Conservation (phyloP, 2,797 vertebrate species). For the Microchirus variegatus region DNA sequence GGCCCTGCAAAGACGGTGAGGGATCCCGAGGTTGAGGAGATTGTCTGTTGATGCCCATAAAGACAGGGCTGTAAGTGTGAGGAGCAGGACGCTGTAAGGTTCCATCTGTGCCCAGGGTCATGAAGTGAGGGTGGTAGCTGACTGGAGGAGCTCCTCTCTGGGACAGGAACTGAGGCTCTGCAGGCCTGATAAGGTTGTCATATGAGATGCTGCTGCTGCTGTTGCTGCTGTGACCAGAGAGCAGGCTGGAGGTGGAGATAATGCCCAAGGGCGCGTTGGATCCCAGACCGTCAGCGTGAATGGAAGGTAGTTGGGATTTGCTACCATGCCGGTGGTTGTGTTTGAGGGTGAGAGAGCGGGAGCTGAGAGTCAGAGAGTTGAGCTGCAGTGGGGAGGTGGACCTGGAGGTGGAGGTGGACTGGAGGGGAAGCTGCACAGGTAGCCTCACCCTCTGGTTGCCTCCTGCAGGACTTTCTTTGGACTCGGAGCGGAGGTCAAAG, state of each 20-base stretch:
- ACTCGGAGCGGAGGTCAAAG: slow-evolving; percentile 78
- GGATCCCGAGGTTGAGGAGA: slow-evolving; percentile 81
- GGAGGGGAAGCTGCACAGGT: slow-evolving; percentile 43
- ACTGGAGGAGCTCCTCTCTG: slow-evolving; percentile 80
- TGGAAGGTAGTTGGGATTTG: slow-evolving; percentile 77
- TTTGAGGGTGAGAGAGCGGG: slow-evolving; percentile 90
- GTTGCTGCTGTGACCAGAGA: slow-evolving; percentile 88
- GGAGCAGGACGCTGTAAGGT: slow-evolving; percentile 75
- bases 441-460: slow-evolving; percentile 75
- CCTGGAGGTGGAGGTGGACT: slow-evolving; percentile 69
- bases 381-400: slow-evolving; percentile 76
- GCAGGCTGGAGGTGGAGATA: slow-evolving; percentile 79
- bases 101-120: slow-evolving; percentile 85
- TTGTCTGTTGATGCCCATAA: slow-evolving; percentile 74
- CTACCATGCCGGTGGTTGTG: slow-evolving; percentile 81
- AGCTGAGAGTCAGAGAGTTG: slow-evolving; percentile 87
- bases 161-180: slow-evolving; percentile 78
- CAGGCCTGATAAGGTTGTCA: slow-evolving; percentile 87
- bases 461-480: slow-evolving; percentile 82
- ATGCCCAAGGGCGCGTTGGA: slow-evolving; percentile 77
- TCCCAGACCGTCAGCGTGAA: slow-evolving; percentile 77
- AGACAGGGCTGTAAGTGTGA: slow-evolving; percentile 89
- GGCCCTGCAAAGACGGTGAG: slow-evolving; percentile 67
- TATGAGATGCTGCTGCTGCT: slow-evolving; percentile 88
- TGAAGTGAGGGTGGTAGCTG: slow-evolving; percentile 86